Percentiles rank a stretch among this genome's conserved stretches.
Conservation (phyloP, 2,888 invertebrate genomes). For the Coelopa pilipes region DNA sequence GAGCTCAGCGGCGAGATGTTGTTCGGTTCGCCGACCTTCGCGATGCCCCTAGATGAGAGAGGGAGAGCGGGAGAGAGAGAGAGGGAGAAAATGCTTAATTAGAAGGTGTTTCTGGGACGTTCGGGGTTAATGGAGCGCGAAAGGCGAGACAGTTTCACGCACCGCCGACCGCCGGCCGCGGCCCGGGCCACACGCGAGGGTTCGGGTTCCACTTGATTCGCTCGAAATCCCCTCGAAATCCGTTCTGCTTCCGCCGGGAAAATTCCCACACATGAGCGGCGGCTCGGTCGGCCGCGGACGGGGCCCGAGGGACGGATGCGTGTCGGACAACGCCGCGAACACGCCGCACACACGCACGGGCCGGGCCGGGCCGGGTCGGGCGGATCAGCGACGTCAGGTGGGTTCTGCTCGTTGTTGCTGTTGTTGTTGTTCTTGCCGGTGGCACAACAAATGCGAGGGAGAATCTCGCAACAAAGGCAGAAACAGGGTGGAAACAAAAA, state of each 20-base stretch:
- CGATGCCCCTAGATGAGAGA: slow-evolving; percentile 82
- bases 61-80: slow-evolving; percentile 26
- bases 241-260: too few species aligned
- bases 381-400: not conserved
- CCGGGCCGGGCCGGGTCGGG: too few species aligned
- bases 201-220: too few species aligned
- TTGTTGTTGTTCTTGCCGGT: not conserved
- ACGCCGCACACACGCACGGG: not conserved
- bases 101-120: not conserved
- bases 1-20: slow-evolving; percentile 87
- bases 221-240: too few species aligned
- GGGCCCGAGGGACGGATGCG: too few species aligned
- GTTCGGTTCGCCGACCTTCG: slow-evolving; percentile 93
- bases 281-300: too few species aligned
- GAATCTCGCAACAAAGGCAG: not conserved
- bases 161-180: not conserved
- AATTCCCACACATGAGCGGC: too few species aligned
- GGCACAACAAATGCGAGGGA: not conserved
- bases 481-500: not conserved
- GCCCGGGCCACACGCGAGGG: too few species aligned
- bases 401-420: not conserved
- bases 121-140: not conserved
- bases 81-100: slow-evolving; percentile 34
- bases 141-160: not conserved
- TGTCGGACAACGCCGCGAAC: not conserved